phyloP scores from a whole-genome alignment of 2,797 vertebrate species.

The Thripadectes ignobilis region DNA sequence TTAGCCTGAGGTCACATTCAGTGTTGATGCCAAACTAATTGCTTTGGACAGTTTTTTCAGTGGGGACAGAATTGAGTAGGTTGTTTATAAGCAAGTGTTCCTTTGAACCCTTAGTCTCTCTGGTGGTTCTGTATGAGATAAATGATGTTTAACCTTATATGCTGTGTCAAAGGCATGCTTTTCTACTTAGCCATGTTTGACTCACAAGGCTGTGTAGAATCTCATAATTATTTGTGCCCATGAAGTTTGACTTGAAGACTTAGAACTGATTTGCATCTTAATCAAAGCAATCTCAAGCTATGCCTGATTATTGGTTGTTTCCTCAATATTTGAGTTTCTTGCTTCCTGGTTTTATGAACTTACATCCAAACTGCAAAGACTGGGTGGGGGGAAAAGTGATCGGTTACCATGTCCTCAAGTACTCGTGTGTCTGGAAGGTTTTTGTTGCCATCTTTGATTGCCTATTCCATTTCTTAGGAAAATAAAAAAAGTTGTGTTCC shows the following conservation, averaged over 20 bases:
- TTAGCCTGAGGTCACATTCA: background rate
- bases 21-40: slow-evolving; percentile 30
- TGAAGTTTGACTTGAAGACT: background rate
- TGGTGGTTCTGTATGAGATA: background rate
- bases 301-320: background rate
- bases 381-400: background rate
- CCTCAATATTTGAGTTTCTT: background rate
- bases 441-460: background rate
- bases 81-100: slow-evolving; percentile 46
- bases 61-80: slow-evolving; percentile 22
- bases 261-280: background rate
- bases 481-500: background rate
- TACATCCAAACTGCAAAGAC: background rate
- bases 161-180: slow-evolving; percentile 5
- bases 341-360: background rate
- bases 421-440: background rate
- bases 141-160: slow-evolving; percentile 20
- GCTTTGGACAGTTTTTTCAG: slow-evolving; percentile 51
- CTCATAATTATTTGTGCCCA: background rate
- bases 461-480: background rate
- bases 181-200: background rate
- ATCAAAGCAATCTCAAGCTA: background rate
- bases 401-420: background rate
- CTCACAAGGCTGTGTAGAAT: background rate
- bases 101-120: slow-evolving; percentile 30